A percentile compares a stretch with the other conserved stretches of the same genome.
phyloP scores from a whole-genome alignment of 2,797 vertebrate species.

The Rhinoraja longicauda region DNA sequence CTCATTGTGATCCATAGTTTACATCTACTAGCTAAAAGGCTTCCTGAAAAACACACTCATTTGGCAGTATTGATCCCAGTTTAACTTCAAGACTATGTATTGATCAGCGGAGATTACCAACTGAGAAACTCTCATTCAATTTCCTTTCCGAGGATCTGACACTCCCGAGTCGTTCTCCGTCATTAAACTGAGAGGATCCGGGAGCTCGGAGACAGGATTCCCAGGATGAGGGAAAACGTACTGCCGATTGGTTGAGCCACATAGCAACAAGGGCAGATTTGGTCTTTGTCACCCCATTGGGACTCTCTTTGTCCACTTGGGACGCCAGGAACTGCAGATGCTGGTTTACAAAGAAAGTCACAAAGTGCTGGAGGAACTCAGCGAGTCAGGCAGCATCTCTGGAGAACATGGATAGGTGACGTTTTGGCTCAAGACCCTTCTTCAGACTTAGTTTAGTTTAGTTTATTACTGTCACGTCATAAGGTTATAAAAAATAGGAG shows the following conservation, averaged over 20 bases:
- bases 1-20: background rate
- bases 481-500: no score
- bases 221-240: background rate
- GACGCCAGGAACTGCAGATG: no score
- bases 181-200: background rate
- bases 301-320: background rate
- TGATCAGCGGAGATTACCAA: constrained; percentile 20
- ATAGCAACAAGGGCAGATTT: background rate
- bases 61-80: background rate
- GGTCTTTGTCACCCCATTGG: background rate
- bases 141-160: background rate
- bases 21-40: background rate
- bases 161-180: background rate
- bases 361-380: no score
- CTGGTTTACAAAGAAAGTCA: no score
- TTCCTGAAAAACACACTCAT: background rate
- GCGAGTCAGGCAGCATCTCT: no score
- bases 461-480: no score
- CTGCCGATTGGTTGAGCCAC: background rate
- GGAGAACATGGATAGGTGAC: no score
- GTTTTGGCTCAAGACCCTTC: no score
- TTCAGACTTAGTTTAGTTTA: no score
- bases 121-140: constrained; percentile 12
- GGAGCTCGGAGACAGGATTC: background rate
- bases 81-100: constrained; percentile 24